Evolutionary conservation across 2,888 invertebrate genomes (phyloP).

Genomic region (Drepanosiphum platanoidis): DNA sequence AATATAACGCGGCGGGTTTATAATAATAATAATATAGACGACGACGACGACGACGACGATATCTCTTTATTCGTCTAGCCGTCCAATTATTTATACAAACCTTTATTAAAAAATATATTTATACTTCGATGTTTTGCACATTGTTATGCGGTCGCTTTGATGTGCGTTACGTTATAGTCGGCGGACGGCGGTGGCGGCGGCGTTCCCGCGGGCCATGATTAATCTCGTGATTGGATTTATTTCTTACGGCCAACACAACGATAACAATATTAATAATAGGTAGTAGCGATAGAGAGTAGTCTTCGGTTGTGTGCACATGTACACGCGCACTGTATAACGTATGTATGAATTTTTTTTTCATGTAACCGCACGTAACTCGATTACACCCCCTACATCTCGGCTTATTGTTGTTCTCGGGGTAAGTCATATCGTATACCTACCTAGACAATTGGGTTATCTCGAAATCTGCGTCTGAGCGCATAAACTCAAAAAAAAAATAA

Average conservation of each 20-base stretch:
- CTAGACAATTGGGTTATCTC: not conserved
- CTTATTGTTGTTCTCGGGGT: not conserved
- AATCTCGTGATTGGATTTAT: slow-evolving; percentile 1
- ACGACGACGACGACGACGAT: not conserved
- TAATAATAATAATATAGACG: no score
- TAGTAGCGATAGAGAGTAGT: no score
- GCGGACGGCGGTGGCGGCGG: not conserved
- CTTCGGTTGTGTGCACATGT: no score
- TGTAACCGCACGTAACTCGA: not conserved
- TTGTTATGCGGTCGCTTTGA: not conserved
- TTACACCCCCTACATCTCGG: not conserved
- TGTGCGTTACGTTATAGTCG: not conserved
- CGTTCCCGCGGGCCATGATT: not conserved
- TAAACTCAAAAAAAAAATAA: not conserved
- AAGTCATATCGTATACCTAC: not conserved
- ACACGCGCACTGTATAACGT: no score
- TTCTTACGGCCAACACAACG: not conserved
- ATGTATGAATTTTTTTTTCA: no score
- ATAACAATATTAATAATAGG: not conserved
- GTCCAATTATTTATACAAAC: slow-evolving; percentile 27
- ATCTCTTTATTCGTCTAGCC: slow-evolving; percentile 12
- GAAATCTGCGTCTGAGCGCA: not conserved
- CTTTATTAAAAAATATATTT: slow-evolving; percentile 3
- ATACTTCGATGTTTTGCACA: not conserved
- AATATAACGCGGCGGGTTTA: not conserved